phyloP scores from a whole-genome alignment of 2,888 invertebrate genomes.

The Acronicta psi region DNA sequence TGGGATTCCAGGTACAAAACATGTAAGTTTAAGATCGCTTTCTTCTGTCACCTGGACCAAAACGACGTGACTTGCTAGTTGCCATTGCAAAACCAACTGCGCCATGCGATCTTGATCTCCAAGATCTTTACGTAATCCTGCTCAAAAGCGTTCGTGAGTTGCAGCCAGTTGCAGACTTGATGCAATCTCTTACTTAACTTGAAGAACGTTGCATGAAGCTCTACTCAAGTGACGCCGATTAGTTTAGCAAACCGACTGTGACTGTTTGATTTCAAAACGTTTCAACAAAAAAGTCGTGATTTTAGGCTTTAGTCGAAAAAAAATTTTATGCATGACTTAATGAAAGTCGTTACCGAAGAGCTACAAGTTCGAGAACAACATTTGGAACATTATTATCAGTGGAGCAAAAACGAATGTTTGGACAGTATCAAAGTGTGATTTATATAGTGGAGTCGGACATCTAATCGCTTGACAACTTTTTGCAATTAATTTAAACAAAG shows the following conservation, averaged over 20 bases:
- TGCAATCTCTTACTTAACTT: constrained; percentile 52
- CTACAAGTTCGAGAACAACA: too few species aligned
- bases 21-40: not conserved
- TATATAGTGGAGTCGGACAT: too few species aligned
- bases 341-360: not conserved
- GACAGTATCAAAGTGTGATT: too few species aligned
- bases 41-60: constrained; percentile 16
- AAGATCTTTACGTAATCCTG: constrained; percentile 30
- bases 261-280: constrained; percentile 30
- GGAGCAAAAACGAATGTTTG: too few species aligned
- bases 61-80: constrained; percentile 31
- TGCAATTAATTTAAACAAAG: too few species aligned
- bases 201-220: constrained; percentile 19
- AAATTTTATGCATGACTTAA: constrained; percentile 4
- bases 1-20: not conserved
- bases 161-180: constrained; percentile 35
- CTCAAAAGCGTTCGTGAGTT: constrained; percentile 32
- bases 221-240: constrained; percentile 29
- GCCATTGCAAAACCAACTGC: constrained; percentile 38
- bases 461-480: too few species aligned
- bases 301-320: constrained; percentile 16
- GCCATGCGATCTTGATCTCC: constrained; percentile 55
- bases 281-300: constrained; percentile 9
- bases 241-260: constrained; percentile 26
- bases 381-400: too few species aligned